These are phyloP conservation scores for Helostoma temminkii DNA, from an alignment of 2,797 vertebrate genomes.

Conservation along the genomic window DNA sequence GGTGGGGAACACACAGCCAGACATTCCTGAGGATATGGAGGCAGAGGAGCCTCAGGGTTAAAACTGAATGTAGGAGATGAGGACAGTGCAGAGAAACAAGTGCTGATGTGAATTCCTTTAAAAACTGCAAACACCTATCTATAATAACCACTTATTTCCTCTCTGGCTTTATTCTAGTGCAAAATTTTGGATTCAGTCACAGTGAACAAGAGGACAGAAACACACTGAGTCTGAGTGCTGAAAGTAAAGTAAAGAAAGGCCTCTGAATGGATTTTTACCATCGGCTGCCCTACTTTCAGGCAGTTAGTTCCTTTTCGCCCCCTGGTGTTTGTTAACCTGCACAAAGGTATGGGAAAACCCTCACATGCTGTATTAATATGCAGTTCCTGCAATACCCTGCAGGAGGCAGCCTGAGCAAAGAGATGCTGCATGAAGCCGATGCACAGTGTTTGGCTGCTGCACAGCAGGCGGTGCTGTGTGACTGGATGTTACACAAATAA, in stretches of 20 bases:
- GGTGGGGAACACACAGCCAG: constrained; percentile 51
- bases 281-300: constrained; percentile 74
- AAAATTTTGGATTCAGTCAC: constrained; percentile 24
- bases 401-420: constrained; percentile 48
- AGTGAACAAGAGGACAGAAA: constrained; percentile 33
- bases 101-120: too few species aligned
- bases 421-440: rapidly evolving
- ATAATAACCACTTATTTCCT: not conserved
- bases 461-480: constrained; percentile 53
- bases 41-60: constrained; percentile 39
- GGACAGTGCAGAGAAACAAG: not conserved
- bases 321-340: constrained; percentile 53
- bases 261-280: constrained; percentile 42
- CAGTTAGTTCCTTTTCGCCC: constrained; percentile 49
- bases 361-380: rapidly evolving
- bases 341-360: rapidly evolving
- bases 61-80: constrained; percentile 30
- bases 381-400: constrained; percentile 4
- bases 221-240: constrained; percentile 42
- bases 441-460: rapidly evolving
- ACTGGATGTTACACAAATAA: not conserved
- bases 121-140: not conserved
- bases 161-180: not conserved
- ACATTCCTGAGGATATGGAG: constrained; percentile 71
- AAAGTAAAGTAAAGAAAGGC: constrained; percentile 55